Conservation (phyloP, 2,888 invertebrate species). For the Muschampia plurimacula region DNA sequence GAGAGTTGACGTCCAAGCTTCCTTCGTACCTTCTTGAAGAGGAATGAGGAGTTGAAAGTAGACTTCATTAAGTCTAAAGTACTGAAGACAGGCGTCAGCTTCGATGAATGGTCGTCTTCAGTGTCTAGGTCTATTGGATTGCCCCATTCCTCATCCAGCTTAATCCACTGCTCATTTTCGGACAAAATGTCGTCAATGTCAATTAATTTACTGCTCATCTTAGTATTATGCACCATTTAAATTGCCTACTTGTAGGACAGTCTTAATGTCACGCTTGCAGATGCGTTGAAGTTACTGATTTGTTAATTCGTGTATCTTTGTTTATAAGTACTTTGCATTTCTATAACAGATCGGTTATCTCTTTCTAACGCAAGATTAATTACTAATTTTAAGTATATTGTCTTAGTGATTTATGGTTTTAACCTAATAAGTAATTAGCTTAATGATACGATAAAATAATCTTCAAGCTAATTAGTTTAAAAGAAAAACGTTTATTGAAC, state of each 20-base stretch:
- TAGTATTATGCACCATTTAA: not conserved
- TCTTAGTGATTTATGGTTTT: not conserved
- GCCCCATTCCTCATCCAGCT: slow-evolving; percentile 73
- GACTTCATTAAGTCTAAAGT: slow-evolving; percentile 65
- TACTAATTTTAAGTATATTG: not conserved
- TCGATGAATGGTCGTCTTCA: slow-evolving; percentile 52
- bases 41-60: slow-evolving; percentile 74
- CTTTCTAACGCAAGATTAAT: not conserved
- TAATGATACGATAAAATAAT: not conserved
- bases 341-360: not conserved
- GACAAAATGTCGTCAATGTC: slow-evolving; percentile 69
- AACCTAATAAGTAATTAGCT: not conserved
- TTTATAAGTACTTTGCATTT: slow-evolving; percentile 14
- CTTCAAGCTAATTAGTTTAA: too few relatives aligned
- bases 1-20: slow-evolving; percentile 63
- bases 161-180: slow-evolving; percentile 72
- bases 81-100: slow-evolving; percentile 62
- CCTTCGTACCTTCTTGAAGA: slow-evolving; percentile 65
- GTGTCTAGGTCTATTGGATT: slow-evolving; percentile 69
- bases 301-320: slow-evolving; percentile 13
- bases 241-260: not conserved
- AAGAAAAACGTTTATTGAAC: not conserved
- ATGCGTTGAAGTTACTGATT: slow-evolving; percentile 6
- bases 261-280: slow-evolving; percentile 2
- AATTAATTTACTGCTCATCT: slow-evolving; percentile 54